These are phyloP conservation scores for Stomatorhinus ivindoensis DNA, from an alignment of 2,113 vertebrate genomes.

Conservation along the genomic window DNA sequence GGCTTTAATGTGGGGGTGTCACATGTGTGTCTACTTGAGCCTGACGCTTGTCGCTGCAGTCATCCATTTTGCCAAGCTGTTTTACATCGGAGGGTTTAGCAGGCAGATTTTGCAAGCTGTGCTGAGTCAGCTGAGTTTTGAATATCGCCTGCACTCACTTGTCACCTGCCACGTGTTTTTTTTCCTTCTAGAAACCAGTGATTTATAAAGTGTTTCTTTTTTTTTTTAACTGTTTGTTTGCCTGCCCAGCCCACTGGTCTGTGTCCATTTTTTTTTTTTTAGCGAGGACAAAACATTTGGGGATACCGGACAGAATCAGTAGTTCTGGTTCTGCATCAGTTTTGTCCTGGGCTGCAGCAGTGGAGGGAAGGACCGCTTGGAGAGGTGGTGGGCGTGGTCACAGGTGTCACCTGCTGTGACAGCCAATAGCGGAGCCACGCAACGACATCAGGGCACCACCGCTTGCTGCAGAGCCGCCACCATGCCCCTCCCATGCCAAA, in stretches of 20 bases:
- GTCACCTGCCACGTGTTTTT: not conserved
- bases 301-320: not conserved
- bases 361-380: not conserved
- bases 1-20: not conserved
- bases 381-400: not conserved
- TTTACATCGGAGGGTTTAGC: not conserved
- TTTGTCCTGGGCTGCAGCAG: not conserved
- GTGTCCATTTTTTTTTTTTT: too few species aligned
- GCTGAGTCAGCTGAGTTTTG: not conserved
- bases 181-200: not conserved
- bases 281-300: not conserved
- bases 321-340: not conserved
- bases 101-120: not conserved
- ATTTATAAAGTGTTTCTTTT: constrained; percentile 1
- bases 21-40: not conserved
- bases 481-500: not conserved
- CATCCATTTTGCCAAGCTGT: not conserved
- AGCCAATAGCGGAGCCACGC: not conserved
- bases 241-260: not conserved
- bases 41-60: not conserved
- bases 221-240: not conserved
- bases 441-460: not conserved
- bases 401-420: not conserved
- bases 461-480: not conserved
- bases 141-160: not conserved